These are phyloP conservation scores for Pseudopodoces humilis DNA, from an alignment of 2,113 vertebrate species.

Conservation along the genomic window DNA sequence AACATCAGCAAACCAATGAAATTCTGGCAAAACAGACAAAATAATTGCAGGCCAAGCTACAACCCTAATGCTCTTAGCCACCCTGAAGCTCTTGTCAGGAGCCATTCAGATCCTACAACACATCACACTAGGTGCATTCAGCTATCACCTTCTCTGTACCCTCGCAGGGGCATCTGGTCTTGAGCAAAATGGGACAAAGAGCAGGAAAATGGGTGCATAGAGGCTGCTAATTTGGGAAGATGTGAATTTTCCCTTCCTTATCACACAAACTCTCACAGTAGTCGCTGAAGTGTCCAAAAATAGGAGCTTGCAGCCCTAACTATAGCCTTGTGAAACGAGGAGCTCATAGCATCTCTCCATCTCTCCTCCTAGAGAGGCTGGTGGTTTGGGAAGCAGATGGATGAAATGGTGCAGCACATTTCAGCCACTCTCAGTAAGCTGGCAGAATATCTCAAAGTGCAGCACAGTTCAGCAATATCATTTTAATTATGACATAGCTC, in stretches of 20 bases:
- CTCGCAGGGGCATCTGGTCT: not conserved
- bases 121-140: not conserved
- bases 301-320: constrained; percentile 31
- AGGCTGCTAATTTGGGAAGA: constrained; percentile 51
- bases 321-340: constrained; percentile 8
- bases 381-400: constrained; percentile 19
- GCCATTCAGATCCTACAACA: not conserved
- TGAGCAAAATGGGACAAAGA: constrained; percentile 32
- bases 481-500: constrained; percentile 1
- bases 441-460: constrained; percentile 1
- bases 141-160: not conserved
- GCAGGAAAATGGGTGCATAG: not conserved
- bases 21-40: not conserved
- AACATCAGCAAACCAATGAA: not conserved
- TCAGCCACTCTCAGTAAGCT: constrained; percentile 23
- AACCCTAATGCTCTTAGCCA: not conserved
- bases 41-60: not conserved
- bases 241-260: constrained; percentile 31
- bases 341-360: not conserved
- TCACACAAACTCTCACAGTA: constrained; percentile 13
- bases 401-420: not conserved
- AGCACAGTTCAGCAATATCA: not conserved
- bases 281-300: constrained; percentile 28
- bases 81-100: not conserved
- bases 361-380: not conserved